Evolutionary conservation across 2,797 vertebrate species (phyloP).

Genomic region (Mus spretus): DNA sequence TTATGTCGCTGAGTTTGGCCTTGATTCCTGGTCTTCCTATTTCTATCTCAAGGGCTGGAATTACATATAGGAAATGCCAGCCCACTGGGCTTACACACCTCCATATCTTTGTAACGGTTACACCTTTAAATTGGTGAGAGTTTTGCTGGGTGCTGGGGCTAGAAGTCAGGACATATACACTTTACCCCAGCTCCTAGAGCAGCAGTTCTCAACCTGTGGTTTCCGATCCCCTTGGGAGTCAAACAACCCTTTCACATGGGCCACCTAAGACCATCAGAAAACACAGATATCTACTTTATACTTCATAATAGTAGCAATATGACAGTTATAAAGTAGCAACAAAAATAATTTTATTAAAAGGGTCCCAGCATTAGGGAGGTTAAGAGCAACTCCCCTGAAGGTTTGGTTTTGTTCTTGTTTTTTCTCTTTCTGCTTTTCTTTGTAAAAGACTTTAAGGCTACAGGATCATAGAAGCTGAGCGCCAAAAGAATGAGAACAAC

Average conservation of each 20-base stretch:
- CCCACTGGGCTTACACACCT: neutral
- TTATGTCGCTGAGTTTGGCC: neutral
- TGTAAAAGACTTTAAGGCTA: neutral
- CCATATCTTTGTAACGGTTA: neutral
- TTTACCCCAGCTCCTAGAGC: neutral
- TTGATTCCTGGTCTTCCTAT: neutral
- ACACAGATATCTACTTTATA: neutral
- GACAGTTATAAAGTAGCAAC: neutral
- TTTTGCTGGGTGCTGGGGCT: neutral
- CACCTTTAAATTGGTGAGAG: slow-evolving; percentile 45
- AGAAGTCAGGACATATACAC: fast-evolving
- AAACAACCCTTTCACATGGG: neutral
- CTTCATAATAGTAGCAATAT: neutral
- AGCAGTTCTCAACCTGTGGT: neutral
- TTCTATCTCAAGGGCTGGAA: neutral
- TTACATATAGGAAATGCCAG: neutral
- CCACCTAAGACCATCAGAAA: neutral
- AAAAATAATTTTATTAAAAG: neutral
- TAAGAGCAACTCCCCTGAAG: neutral
- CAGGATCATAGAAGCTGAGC: slow-evolving; percentile 20
- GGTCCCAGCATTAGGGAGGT: neutral
- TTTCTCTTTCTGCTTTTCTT: neutral
- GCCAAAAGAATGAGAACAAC: neutral
- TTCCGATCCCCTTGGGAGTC: neutral
- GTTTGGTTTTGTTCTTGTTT: neutral